These are phyloP conservation scores for Chymomyza caudatula DNA, from an alignment of 2,888 invertebrate species.

Conservation along the genomic window DNA sequence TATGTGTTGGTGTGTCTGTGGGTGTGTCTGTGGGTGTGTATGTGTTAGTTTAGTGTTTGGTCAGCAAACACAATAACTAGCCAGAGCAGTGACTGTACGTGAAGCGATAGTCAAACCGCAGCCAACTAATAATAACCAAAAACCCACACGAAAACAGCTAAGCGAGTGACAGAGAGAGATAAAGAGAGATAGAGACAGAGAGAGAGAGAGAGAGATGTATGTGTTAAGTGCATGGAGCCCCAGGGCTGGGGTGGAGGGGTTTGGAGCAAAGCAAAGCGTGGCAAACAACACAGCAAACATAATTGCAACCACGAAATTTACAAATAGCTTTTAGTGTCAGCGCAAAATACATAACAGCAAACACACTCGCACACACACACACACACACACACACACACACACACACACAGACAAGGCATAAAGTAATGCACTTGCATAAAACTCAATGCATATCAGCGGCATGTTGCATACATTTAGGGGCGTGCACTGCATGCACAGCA, in stretches of 20 bases:
- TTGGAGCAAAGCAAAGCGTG: slow-evolving; percentile 19
- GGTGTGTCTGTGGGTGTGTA: slow-evolving; percentile 7
- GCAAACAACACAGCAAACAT: slow-evolving; percentile 66
- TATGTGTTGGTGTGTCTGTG: neutral
- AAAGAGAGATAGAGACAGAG: neutral
- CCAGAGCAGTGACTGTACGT: slow-evolving; percentile 9
- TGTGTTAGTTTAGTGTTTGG: slow-evolving; percentile 35
- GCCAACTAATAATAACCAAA: slow-evolving; percentile 68
- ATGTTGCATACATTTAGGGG: slow-evolving; percentile 45
- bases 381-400: neutral
- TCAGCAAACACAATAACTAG: slow-evolving; percentile 43
- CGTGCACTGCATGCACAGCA: slow-evolving; percentile 2
- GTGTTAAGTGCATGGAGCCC: slow-evolving; percentile 41
- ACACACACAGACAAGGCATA: neutral
- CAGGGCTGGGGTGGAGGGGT: slow-evolving; percentile 3
- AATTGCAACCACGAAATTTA: slow-evolving; percentile 73
- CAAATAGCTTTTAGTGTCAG: slow-evolving; percentile 73
- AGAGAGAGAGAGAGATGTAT: neutral
- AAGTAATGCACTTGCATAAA: slow-evolving; percentile 49
- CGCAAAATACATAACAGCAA: slow-evolving; percentile 48
- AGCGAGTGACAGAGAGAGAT: neutral
- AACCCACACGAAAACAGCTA: slow-evolving; percentile 45
- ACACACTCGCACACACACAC: neutral
- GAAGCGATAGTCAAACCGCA: slow-evolving; percentile 52
- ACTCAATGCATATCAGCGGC: slow-evolving; percentile 62